Conservation (phyloP, 2,797 vertebrate genomes). For the Crotalus adamanteus region DNA sequence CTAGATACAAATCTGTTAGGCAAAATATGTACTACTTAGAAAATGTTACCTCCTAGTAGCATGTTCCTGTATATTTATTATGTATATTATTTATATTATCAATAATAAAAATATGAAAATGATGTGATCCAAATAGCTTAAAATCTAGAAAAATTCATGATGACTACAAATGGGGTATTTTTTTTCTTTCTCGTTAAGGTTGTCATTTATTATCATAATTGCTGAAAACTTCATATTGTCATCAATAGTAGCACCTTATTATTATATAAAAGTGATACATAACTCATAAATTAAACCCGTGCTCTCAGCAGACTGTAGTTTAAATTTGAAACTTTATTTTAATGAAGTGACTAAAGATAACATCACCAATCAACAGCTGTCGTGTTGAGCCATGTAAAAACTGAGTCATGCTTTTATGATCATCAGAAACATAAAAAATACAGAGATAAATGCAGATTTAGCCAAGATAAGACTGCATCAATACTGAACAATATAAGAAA, state of each 20-base stretch:
- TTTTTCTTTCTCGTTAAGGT: background rate
- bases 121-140: background rate
- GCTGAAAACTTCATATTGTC: background rate
- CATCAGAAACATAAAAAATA: background rate
- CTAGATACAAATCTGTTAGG: conserved; percentile 5
- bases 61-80: conserved; percentile 26
- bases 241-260: background rate
- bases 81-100: conserved; percentile 13
- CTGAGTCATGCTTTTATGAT: background rate
- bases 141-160: background rate
- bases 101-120: conserved; percentile 18
- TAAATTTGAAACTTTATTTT: background rate
- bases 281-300: conserved; percentile 34
- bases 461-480: background rate
- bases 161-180: conserved; percentile 16
- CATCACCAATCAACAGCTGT: background rate
- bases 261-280: background rate
- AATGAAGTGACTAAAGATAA: background rate
- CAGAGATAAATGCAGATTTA: background rate
- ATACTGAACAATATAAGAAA: background rate
- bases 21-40: background rate
- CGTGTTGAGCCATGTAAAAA: background rate
- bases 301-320: conserved; percentile 16
- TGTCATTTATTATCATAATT: background rate
- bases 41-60: background rate